These are phyloP conservation scores for Platyura marginata DNA, from an alignment of 1,140 invertebrate genomes.

Conservation along the genomic window DNA sequence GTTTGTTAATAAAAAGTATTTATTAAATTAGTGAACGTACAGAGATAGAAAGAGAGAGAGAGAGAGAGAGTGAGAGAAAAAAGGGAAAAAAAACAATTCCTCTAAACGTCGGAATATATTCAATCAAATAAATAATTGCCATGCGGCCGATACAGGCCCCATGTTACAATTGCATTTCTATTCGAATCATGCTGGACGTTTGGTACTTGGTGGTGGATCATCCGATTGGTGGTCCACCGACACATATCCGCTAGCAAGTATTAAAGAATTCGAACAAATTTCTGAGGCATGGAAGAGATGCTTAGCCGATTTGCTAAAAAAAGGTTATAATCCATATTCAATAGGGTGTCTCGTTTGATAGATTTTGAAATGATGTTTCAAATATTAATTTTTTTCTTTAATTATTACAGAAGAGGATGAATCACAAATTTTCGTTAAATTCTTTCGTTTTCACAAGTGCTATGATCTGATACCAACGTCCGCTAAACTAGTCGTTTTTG, in stretches of 20 bases:
- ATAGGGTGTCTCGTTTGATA: neutral
- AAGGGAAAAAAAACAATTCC: neutral
- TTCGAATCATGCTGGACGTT: constrained; percentile 46
- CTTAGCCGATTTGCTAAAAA: constrained; percentile 44
- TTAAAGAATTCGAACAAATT: constrained; percentile 66
- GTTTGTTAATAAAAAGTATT: too few species aligned
- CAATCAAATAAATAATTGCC: neutral
- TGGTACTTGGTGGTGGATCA: constrained; percentile 22
- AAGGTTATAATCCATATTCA: constrained; percentile 34
- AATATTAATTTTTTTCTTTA: constrained; percentile 18
- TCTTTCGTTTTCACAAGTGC: constrained; percentile 98
- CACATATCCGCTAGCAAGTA: constrained; percentile 58
- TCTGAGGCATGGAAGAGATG: constrained; percentile 52
- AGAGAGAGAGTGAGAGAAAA: neutral
- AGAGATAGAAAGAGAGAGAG: too few species aligned
- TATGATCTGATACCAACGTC: constrained; percentile 99
- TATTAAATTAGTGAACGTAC: too few species aligned
- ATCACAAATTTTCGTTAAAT: constrained; percentile 91
- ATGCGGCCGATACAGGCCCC: too few species aligned
- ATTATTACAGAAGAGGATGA: constrained; percentile 91
- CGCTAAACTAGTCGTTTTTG: constrained; percentile 97
- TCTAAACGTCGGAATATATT: neutral
- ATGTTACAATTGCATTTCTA: constrained; percentile 67
- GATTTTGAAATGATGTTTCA: neutral
- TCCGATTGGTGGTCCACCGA: constrained; percentile 33